phyloP scores from a whole-genome alignment of 2,797 vertebrate species.

The Micropoecilia bifurca region DNA sequence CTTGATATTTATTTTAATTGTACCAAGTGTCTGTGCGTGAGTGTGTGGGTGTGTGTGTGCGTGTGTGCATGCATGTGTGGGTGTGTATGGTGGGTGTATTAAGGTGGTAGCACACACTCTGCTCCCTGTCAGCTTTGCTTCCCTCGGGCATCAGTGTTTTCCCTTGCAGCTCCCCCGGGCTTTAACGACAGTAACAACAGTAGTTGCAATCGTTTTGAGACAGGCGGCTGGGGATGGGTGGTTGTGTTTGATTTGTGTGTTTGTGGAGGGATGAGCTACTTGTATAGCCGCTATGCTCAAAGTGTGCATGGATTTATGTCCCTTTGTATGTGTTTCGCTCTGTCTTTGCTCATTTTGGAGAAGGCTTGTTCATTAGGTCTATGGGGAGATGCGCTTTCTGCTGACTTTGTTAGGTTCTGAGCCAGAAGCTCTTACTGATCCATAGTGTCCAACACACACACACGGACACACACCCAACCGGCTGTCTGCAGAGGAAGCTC shows the following conservation, averaged over 20 bases:
- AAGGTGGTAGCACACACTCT: conserved; percentile 73
- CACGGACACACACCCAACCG: conserved; percentile 52
- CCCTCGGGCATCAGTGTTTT: conserved; percentile 74
- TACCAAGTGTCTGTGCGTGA: conserved; percentile 13
- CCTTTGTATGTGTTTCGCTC: conserved; percentile 28
- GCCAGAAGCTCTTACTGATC: conserved; percentile 64
- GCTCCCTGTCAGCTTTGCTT: conserved; percentile 64
- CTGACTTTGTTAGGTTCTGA: conserved; percentile 70
- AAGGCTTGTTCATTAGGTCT: conserved; percentile 67
- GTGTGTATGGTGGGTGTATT: conserved; percentile 53
- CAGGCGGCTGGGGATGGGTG: neutral
- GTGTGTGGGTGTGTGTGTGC: conserved; percentile 5
- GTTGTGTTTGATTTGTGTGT: conserved; percentile 47
- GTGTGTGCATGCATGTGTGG: neutral
- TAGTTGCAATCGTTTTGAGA: conserved; percentile 64
- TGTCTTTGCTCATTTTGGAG: conserved; percentile 50
- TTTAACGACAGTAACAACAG: conserved; percentile 68
- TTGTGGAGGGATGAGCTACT: conserved; percentile 12
- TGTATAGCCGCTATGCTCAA: conserved; percentile 3
- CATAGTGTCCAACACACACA: conserved; percentile 58
- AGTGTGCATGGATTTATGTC: conserved; percentile 41
- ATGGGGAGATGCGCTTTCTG: conserved; percentile 69
- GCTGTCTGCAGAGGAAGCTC: conserved; percentile 45
- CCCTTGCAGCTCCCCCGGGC: conserved; percentile 67
- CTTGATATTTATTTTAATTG: conserved; percentile 38